Percentiles rank a stretch among this genome's conserved stretches.
Conservation (phyloP, 2,888 invertebrate species). For the Tetrapedia diversipes region DNA sequence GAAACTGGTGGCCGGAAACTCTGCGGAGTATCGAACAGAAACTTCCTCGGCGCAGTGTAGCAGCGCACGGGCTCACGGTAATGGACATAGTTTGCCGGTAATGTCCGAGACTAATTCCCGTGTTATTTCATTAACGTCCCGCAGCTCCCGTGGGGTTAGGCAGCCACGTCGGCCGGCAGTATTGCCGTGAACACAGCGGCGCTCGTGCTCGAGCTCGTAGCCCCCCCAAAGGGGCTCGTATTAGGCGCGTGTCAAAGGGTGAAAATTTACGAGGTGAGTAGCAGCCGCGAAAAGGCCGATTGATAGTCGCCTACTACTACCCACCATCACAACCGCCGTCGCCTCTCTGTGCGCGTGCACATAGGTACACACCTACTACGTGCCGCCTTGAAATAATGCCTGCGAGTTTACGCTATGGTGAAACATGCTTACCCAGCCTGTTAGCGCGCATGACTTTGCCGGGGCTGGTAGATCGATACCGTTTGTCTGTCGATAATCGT, state of each 20-base stretch:
- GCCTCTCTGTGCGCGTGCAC: neutral
- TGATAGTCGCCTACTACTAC: slow-evolving; percentile 65
- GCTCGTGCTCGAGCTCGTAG: slow-evolving; percentile 24
- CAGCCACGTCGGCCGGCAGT: slow-evolving; percentile 65
- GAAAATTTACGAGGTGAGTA: slow-evolving; percentile 80
- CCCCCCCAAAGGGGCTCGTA: slow-evolving; percentile 70
- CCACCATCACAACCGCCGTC: neutral
- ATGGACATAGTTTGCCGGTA: slow-evolving; percentile 83
- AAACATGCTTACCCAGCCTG: slow-evolving; percentile 61
- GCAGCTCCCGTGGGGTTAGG: slow-evolving; percentile 77
- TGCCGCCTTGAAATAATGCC: slow-evolving; percentile 56
- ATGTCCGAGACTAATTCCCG: slow-evolving; percentile 83
- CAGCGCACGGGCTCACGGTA: slow-evolving; percentile 73
- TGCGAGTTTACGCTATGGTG: slow-evolving; percentile 67
- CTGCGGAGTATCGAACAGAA: slow-evolving; percentile 43
- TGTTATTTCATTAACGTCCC: slow-evolving; percentile 83
- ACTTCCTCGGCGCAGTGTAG: slow-evolving; percentile 50
- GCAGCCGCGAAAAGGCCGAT: slow-evolving; percentile 74
- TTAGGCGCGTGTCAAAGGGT: slow-evolving; percentile 81
- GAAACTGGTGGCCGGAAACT: slow-evolving; percentile 37
- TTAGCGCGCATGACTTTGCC: slow-evolving; percentile 62
- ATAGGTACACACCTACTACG: neutral
- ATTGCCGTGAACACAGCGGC: slow-evolving; percentile 50
- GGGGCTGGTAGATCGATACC: slow-evolving; percentile 68
- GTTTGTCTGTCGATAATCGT: slow-evolving; percentile 68